Conservation (phyloP, 2,113 vertebrate species). For the Peromyscus polionotus region DNA sequence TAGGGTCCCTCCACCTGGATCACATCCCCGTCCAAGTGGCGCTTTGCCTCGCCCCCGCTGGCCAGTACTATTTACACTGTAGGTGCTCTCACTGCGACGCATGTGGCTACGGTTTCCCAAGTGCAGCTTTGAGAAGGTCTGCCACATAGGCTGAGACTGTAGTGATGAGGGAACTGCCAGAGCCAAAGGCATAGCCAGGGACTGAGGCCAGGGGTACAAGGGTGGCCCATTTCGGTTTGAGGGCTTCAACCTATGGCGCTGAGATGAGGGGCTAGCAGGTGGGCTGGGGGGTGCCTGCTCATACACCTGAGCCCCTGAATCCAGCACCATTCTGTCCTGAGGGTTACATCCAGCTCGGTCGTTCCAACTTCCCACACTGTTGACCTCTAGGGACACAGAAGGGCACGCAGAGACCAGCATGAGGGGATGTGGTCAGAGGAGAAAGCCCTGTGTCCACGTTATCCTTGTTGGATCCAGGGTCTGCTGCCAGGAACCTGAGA, state of each 20-base stretch:
- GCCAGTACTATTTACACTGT: conserved; percentile 81
- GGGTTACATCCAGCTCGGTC: conserved; percentile 66
- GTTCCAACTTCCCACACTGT: conserved; percentile 60
- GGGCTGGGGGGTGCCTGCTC: conserved; percentile 85
- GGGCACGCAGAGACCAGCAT: conserved; percentile 47
- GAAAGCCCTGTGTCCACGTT: not conserved
- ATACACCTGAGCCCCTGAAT: conserved; percentile 89
- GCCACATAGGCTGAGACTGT: conserved; percentile 6
- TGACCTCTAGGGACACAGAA: conserved; percentile 70
- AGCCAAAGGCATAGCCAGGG: conserved; percentile 67
- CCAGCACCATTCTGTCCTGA: conserved; percentile 92
- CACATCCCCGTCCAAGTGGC: conserved; percentile 83
- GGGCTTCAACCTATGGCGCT: conserved; percentile 78
- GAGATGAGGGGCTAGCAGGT: conserved; percentile 63
- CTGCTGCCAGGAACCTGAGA: not conserved
- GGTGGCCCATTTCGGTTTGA: conserved; percentile 83
- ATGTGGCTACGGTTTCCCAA: conserved; percentile 72
- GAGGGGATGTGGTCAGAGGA: conserved; percentile 52
- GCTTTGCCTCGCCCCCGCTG: conserved; percentile 56
- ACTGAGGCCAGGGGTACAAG: conserved; percentile 75
- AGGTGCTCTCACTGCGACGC: conserved; percentile 74
- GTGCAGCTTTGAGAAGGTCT: conserved; percentile 67
- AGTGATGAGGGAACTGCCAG: conserved; percentile 68
- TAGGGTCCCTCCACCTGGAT: conserved; percentile 85
- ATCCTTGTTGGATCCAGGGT: not conserved